Conservation (phyloP, 92 coral and sea anemone genomes). For the Porites lobata region DNA sequence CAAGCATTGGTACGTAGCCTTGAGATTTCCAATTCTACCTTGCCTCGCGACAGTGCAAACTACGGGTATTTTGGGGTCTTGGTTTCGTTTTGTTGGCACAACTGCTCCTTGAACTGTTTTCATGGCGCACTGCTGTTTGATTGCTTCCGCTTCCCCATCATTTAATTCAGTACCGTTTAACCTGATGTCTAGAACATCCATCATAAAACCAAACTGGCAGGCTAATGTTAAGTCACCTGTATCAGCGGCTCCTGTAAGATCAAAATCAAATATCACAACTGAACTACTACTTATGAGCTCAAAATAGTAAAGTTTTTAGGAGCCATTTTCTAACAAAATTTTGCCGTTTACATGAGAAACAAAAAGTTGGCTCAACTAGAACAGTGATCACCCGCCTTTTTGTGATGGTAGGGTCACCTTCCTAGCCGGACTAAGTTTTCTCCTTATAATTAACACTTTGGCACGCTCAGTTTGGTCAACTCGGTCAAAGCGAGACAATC, state of each 20-base stretch:
- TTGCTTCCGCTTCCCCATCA: conserved; percentile 26
- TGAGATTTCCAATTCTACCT: conserved; percentile 60
- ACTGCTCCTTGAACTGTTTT: conserved; percentile 41
- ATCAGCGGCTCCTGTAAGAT: conserved; percentile 47
- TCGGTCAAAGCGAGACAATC: too few species aligned
- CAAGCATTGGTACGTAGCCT: conserved; percentile 63
- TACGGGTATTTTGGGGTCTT: conserved; percentile 31
- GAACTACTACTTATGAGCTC: too few species aligned
- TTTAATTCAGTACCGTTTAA: conserved; percentile 39
- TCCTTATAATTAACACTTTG: too few species aligned
- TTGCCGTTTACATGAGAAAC: too few species aligned
- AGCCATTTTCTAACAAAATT: too few species aligned
- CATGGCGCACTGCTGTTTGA: conserved; percentile 40
- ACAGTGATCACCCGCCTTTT: too few species aligned
- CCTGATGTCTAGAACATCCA: conserved; percentile 59
- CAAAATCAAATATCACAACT: neutral
- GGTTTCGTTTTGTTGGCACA: neutral
- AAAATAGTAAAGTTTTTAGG: too few species aligned
- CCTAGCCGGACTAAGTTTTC: too few species aligned
- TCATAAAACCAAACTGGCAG: conserved; percentile 56
- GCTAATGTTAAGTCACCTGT: conserved; percentile 51
- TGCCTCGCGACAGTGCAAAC: conserved; percentile 56
- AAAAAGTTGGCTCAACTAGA: too few species aligned
- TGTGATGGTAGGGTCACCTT: too few species aligned
- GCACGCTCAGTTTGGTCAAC: too few species aligned